phyloP scores from a whole-genome alignment of 2,888 invertebrate species.

The Cosmia trapezina region DNA sequence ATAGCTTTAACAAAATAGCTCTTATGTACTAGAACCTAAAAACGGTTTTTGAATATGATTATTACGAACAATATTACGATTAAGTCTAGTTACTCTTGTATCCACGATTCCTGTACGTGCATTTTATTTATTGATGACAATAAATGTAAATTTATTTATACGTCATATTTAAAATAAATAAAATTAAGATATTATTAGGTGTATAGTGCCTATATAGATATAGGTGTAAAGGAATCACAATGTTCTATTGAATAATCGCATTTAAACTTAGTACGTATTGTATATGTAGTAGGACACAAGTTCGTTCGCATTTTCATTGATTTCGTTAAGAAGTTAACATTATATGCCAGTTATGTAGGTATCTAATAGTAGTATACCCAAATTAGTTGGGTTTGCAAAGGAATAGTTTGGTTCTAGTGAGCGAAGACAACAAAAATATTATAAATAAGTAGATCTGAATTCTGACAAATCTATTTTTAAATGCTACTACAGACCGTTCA shows the following conservation, averaged over 20 bases:
- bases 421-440: background rate
- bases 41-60: constrained; percentile 56
- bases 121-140: constrained; percentile 78
- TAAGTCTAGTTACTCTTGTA: constrained; percentile 54
- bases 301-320: constrained; percentile 57
- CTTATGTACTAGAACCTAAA: constrained; percentile 57
- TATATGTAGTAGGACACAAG: constrained; percentile 49
- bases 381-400: constrained; percentile 47
- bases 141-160: constrained; percentile 68
- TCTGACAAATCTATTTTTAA: background rate
- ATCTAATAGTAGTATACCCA: constrained; percentile 44
- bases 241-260: constrained; percentile 63
- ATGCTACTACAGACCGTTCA: no score
- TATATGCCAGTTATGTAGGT: constrained; percentile 57
- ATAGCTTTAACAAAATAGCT: constrained; percentile 64
- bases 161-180: constrained; percentile 52
- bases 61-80: constrained; percentile 54
- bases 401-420: constrained; percentile 56
- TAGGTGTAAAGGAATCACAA: constrained; percentile 65
- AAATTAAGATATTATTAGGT: constrained; percentile 53
- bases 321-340: constrained; percentile 53
- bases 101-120: constrained; percentile 74
- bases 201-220: constrained; percentile 51
- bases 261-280: constrained; percentile 65
- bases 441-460: background rate